Base-by-base conservation (phyloP, 2,113 vertebrate species). In the Semicossyphus pulcher region DNA sequence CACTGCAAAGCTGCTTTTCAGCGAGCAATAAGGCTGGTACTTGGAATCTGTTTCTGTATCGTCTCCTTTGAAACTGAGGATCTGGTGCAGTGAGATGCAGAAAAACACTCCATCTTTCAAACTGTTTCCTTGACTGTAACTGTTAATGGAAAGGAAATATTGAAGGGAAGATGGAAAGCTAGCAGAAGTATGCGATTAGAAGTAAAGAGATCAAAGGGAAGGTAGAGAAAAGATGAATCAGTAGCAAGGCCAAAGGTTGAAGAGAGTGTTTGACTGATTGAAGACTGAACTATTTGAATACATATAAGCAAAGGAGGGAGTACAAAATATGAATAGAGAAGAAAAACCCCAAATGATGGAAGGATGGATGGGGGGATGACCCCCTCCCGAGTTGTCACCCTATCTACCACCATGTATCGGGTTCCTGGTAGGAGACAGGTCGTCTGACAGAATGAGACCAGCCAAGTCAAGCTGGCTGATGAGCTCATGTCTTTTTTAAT, bases 361-460 rank as follows among this genome's bases (percentile, higher is more conserved):
- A 42, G 20, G 21, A 16, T 41, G 45, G 25, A 57, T 59, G 51
- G 41, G 20, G 39, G 45, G 45, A 37, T 65, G 54, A 41, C 51
- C 37, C 10, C 34, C 60, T 45, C 63, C 41, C 29, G 39, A 76
- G 71, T 67, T 79, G 89, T 88, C 75, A 87, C 76, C 32, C 57
- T 87, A 92, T 88, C 87, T 86, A 42, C 69, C 75, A 10, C 7
- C 1, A 9, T 10, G 78, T 81, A 81, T 92, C 87, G 61, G 37
- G 58, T 92, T 90, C 45, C 83, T 52, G 25, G 15, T 64, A 57
- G 32, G 60, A 83, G 83, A 86, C 62, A 32, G 57, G 63, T 25
- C 42, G 29, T 53, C 67, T 90, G 90, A 92, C 83, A 89, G 86
- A 93, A 92, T 89, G 84, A 65, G 83, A 90, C 52, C 86, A 54